Evolutionary conservation across 2,797 vertebrate genomes (phyloP).

Genomic region (Bovichtus variegatus): DNA sequence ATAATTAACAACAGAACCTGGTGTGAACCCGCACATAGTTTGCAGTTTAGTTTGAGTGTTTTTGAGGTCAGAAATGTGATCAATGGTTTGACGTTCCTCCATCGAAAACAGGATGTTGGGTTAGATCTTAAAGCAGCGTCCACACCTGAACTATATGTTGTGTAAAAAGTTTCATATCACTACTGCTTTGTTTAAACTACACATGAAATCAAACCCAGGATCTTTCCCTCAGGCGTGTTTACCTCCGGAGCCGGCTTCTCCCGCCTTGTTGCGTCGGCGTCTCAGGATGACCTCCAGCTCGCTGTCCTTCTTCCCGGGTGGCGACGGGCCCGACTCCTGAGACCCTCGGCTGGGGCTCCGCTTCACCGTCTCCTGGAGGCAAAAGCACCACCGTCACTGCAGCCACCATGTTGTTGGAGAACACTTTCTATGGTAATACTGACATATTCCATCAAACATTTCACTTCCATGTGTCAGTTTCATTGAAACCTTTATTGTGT

Average conservation of each 20-base stretch:
- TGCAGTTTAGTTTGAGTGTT: too few relatives aligned
- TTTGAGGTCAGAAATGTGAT: too few relatives aligned
- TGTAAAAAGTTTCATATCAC: too few relatives aligned
- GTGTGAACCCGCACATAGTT: neutral
- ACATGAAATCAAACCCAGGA: too few relatives aligned
- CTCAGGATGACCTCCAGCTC: slow-evolving; percentile 89
- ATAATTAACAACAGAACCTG: slow-evolving; percentile 1
- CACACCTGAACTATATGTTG: too few relatives aligned
- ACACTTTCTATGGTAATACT: too few relatives aligned
- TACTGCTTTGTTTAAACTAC: too few relatives aligned
- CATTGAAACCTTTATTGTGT: neutral
- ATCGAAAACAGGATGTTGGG: too few relatives aligned
- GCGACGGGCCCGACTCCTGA: slow-evolving; percentile 75
- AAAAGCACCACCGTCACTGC: slow-evolving; percentile 6
- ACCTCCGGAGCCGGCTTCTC: slow-evolving; percentile 81
- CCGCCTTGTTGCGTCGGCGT: slow-evolving; percentile 86
- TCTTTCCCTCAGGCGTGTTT: too few relatives aligned
- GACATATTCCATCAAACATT: neutral
- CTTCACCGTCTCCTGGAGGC: slow-evolving; percentile 85
- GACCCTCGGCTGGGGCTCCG: slow-evolving; percentile 87
- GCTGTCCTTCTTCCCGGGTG: slow-evolving; percentile 83
- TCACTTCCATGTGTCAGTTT: neutral
- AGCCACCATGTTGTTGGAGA: too few relatives aligned
- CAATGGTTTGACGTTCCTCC: too few relatives aligned
- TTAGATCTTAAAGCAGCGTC: too few relatives aligned